Evolutionary conservation across 2,888 invertebrate species (phyloP).

Genomic region (Coecobrya sp.): DNA sequence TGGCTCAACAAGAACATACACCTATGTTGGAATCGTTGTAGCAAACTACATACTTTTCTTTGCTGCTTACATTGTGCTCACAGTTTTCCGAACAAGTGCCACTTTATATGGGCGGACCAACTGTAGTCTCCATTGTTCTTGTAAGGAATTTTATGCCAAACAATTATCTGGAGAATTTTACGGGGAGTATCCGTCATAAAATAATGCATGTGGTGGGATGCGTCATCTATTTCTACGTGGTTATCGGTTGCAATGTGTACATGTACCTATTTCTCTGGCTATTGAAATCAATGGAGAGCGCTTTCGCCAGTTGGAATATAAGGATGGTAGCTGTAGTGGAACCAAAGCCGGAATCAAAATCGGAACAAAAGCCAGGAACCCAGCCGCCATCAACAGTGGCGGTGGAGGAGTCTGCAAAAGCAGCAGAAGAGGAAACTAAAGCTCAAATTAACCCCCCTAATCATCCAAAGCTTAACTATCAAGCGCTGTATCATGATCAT

Average conservation of each 20-base stretch:
- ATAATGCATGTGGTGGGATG: not conserved
- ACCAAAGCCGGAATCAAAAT: not conserved
- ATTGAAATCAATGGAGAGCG: conserved; percentile 51
- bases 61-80: not conserved
- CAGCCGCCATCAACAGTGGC: too few relatives aligned
- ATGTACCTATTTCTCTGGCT: conserved; percentile 70
- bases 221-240: conserved; percentile 26
- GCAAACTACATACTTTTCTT: conserved; percentile 11
- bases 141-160: not conserved
- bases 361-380: not conserved
- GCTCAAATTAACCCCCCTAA: too few relatives aligned
- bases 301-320: conserved; percentile 35
- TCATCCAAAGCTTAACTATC: conserved; percentile 5
- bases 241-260: conserved; percentile 8
- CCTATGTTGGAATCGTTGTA: conserved; percentile 24
- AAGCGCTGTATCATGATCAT: conserved; percentile 48
- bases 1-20: not conserved
- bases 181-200: not conserved
- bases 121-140: conserved; percentile 32
- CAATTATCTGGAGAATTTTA: conserved; percentile 50
- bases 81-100: not conserved
- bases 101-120: conserved; percentile 63
- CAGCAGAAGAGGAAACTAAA: too few relatives aligned
- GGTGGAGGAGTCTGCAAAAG: too few relatives aligned
- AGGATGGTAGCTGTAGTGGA: conserved; percentile 49